A percentile compares a stretch with the other conserved stretches of the same genome.
phyloP scores from a whole-genome alignment of 2,888 invertebrate genomes.

The Polymixis flavicincta region DNA sequence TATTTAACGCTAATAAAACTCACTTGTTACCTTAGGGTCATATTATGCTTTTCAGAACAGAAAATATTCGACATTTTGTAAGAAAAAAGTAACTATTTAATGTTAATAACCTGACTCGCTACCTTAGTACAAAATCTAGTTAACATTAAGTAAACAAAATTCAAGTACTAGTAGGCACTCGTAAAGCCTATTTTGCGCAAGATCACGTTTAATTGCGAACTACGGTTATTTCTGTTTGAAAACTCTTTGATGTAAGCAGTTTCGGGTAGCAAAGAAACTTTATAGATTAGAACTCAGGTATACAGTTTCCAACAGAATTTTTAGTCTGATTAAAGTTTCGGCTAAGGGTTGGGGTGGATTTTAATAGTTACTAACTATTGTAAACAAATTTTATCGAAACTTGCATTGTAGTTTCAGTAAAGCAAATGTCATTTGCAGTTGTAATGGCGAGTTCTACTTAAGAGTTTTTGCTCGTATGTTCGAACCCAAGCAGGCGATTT shows the following conservation, averaged over 20 bases:
- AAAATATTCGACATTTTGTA: not conserved
- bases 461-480: too few species aligned
- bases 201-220: slow-evolving; percentile 17
- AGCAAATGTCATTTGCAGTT: not conserved
- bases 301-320: not conserved
- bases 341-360: not conserved
- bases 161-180: not conserved
- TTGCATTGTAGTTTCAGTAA: not conserved
- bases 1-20: too few species aligned
- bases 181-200: slow-evolving; percentile 6
- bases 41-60: not conserved
- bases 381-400: not conserved
- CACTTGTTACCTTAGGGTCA: too few species aligned
- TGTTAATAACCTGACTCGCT: not conserved
- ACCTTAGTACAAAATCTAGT: not conserved
- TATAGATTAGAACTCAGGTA: not conserved
- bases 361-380: not conserved
- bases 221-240: not conserved
- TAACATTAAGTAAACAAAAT: not conserved
- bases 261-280: slow-evolving; percentile 28
- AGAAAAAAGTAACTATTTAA: not conserved
- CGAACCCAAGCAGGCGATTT: too few species aligned
- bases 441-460: too few species aligned
- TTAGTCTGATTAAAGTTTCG: not conserved
- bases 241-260: slow-evolving; percentile 21